Conservation (phyloP, 2,113 vertebrate species). For the Apteryx owenii region DNA sequence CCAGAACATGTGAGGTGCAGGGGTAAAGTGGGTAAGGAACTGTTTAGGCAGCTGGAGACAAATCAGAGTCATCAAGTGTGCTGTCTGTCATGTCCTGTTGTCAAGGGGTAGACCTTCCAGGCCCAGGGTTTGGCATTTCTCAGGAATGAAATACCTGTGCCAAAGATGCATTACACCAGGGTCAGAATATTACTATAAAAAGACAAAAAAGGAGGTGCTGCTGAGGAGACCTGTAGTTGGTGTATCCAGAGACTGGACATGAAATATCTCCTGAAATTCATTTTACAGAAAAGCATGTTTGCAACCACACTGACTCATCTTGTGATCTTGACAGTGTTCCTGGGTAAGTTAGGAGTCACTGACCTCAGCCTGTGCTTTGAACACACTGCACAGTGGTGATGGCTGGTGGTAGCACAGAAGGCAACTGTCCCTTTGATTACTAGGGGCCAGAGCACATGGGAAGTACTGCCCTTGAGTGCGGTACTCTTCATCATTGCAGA, state of each 20-base stretch:
- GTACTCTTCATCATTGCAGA: not conserved
- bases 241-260: not conserved
- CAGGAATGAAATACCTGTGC: not conserved
- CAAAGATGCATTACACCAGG: not conserved
- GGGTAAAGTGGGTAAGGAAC: not conserved
- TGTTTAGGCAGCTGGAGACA: not conserved
- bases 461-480: not conserved
- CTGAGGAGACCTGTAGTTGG: not conserved
- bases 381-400: fast-evolving
- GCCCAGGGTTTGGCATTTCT: not conserved
- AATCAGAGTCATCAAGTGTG: not conserved
- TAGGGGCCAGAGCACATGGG: not conserved
- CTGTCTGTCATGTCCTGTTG: not conserved
- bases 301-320: not conserved
- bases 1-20: not conserved
- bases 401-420: not conserved
- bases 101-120: not conserved
- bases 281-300: not conserved
- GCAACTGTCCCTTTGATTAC: not conserved
- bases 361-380: not conserved
- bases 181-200: not conserved
- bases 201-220: not conserved
- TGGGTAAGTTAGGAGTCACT: not conserved
- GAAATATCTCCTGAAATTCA: not conserved
- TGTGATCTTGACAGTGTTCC: not conserved